These are phyloP conservation scores for Platysteira castanea DNA, from an alignment of 2,113 vertebrate species.

Conservation along the genomic window DNA sequence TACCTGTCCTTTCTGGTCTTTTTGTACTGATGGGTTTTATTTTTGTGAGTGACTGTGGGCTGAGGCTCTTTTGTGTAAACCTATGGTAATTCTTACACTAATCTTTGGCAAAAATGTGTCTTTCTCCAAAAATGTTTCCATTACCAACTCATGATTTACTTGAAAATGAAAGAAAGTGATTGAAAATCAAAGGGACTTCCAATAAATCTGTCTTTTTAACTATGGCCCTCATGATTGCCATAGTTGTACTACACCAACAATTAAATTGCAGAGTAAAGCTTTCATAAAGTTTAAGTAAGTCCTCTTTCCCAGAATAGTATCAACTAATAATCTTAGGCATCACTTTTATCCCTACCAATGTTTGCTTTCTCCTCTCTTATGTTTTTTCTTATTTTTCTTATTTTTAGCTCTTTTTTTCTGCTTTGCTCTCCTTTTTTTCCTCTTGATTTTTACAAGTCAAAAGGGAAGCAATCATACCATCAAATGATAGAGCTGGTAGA, in stretches of 20 bases:
- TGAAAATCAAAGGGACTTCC: neutral
- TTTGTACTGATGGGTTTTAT: neutral
- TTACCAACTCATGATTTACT: neutral
- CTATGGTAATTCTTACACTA: neutral
- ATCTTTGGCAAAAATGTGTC: neutral
- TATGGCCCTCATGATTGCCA: fast-evolving
- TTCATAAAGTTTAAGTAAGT: neutral
- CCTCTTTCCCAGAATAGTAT: neutral
- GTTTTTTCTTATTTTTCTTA: neutral
- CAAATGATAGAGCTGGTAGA: neutral
- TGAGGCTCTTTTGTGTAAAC: neutral
- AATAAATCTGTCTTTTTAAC: neutral
- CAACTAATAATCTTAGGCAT: neutral
- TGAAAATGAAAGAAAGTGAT: neutral
- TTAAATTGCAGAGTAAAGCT: neutral
- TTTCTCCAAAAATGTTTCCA: neutral
- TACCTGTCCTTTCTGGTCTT: neutral
- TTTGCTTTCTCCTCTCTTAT: neutral
- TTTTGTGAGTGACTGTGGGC: neutral
- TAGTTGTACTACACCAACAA: fast-evolving
- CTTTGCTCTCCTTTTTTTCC: neutral
- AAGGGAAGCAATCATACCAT: neutral
- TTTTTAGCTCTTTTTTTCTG: neutral
- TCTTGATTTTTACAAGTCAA: neutral
- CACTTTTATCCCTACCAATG: neutral